Evolutionary conservation across 2,888 invertebrate genomes (phyloP).

Genomic region (Noctua comes): DNA sequence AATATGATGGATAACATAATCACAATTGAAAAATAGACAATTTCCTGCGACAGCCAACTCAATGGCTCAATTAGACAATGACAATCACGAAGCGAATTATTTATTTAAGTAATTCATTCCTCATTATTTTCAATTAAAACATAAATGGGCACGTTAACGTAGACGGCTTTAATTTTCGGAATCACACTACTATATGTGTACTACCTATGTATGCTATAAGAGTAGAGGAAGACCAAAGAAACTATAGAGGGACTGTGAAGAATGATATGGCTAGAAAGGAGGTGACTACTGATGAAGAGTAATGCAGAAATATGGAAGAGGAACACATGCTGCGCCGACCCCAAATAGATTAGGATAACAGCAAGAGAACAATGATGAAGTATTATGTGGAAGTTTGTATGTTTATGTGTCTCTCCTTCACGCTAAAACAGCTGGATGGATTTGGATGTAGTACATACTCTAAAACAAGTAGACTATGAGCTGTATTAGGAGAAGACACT

Average conservation of each 20-base stretch:
- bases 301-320: no score
- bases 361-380: no score
- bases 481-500: background rate
- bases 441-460: background rate
- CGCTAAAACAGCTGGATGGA: background rate
- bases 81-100: constrained; percentile 2
- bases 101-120: background rate
- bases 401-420: background rate
- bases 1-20: constrained; percentile 16
- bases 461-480: background rate
- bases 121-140: constrained; percentile 48
- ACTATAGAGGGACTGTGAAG: no score
- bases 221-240: no score
- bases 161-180: constrained; percentile 31
- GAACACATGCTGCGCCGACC: no score
- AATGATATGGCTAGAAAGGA: no score
- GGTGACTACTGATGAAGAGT: no score
- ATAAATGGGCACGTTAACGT: constrained; percentile 34
- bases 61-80: background rate
- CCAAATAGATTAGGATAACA: no score
- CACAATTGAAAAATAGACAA: constrained; percentile 2
- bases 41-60: background rate
- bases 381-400: background rate
- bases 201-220: no score
- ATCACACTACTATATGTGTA: background rate